Evolutionary conservation across 2,888 invertebrate genomes (phyloP).

Genomic region (Barypeithes pellucidus): DNA sequence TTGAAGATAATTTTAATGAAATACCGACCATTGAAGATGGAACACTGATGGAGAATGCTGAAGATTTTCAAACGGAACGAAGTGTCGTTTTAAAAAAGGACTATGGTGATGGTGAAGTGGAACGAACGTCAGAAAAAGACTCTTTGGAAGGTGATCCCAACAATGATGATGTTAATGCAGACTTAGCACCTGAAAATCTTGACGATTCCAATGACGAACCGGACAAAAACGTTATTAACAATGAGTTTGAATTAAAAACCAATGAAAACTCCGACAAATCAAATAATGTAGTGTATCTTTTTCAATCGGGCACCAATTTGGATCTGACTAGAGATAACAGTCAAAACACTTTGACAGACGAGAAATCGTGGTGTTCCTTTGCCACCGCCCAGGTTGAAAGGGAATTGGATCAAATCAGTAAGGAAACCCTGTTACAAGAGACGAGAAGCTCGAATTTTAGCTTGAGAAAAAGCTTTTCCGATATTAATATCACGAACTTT

Average conservation of each 20-base stretch:
- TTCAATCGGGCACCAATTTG: slow-evolving; percentile 44
- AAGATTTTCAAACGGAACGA: background rate
- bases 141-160: slow-evolving; percentile 11
- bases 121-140: slow-evolving; percentile 15
- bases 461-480: slow-evolving; percentile 42
- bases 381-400: slow-evolving; percentile 5
- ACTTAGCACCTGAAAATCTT: background rate
- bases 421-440: slow-evolving; percentile 1
- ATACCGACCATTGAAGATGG: background rate
- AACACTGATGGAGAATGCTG: background rate
- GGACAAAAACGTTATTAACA: background rate
- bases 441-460: slow-evolving; percentile 25
- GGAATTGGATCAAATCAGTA: background rate
- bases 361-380: slow-evolving; percentile 28
- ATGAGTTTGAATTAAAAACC: background rate
- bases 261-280: background rate
- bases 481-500: slow-evolving; percentile 26
- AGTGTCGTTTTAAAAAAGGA: background rate
- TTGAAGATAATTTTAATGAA: slow-evolving; percentile 22
- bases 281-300: slow-evolving; percentile 47
- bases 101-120: background rate
- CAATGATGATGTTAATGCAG: background rate
- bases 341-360: slow-evolving; percentile 35
- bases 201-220: background rate
- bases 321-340: slow-evolving; percentile 45